Percentiles rank a stretch among this genome's conserved stretches.
Conservation (phyloP, 2,888 invertebrate genomes). For the Drosophila limbata region DNA sequence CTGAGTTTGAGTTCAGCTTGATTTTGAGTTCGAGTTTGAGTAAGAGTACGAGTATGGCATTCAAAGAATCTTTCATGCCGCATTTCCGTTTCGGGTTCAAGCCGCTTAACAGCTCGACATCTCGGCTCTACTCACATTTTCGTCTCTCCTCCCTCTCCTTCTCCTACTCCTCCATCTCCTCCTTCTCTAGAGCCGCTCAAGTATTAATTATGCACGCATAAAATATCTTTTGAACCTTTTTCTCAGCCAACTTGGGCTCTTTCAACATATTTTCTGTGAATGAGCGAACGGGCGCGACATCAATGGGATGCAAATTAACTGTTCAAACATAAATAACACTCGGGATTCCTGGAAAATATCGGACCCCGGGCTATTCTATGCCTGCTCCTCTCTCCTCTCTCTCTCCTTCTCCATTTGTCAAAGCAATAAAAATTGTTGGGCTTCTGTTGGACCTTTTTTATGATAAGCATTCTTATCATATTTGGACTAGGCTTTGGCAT, state of each 20-base stretch:
- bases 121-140: conserved; percentile 9
- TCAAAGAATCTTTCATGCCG: conserved; percentile 52
- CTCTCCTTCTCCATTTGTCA: conserved; percentile 62
- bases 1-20: conserved; percentile 3
- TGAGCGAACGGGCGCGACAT: conserved; percentile 66
- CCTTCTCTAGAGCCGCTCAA: conserved; percentile 39
- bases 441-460: conserved; percentile 61
- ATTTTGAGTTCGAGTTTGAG: background rate
- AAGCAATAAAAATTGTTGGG: conserved; percentile 75
- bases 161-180: background rate
- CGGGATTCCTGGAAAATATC: conserved; percentile 67
- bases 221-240: conserved; percentile 74
- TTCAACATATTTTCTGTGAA: conserved; percentile 61
- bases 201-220: conserved; percentile 79
- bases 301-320: conserved; percentile 79
- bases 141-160: background rate
- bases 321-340: conserved; percentile 79
- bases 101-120: conserved; percentile 52
- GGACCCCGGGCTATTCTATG: background rate
- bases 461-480: conserved; percentile 67
- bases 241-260: conserved; percentile 23
- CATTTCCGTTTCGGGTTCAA: conserved; percentile 64
- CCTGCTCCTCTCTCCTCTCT: background rate
- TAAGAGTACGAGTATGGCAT: conserved; percentile 15
- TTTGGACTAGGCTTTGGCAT: conserved; percentile 41